Percentiles rank a stretch among this genome's conserved stretches.
Evolutionary conservation across 2,113 vertebrate genomes (phyloP).

Genomic region (Cisticola juncidis): DNA sequence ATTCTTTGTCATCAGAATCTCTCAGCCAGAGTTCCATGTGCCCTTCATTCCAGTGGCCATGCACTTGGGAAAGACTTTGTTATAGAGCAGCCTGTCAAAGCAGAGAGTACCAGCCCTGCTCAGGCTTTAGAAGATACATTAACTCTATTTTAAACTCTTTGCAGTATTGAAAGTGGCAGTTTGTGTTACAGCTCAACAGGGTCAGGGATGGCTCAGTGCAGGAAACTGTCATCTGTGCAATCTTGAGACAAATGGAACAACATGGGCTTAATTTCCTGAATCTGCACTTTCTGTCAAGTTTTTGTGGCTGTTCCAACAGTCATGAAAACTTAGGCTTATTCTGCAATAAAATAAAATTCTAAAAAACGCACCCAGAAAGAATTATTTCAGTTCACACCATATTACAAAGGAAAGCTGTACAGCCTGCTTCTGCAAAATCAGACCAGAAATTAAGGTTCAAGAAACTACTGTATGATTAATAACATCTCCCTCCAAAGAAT

Average conservation of each 20-base stretch:
- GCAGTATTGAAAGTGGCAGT: not conserved
- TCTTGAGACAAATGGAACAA: not conserved
- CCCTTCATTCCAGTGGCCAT: not conserved
- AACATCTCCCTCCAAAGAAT: not conserved
- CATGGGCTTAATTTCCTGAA: not conserved
- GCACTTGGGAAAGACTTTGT: not conserved
- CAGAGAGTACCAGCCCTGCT: not conserved
- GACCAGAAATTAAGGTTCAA: not conserved
- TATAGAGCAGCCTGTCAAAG: not conserved
- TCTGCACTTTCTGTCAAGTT: not conserved
- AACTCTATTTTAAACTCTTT: not conserved
- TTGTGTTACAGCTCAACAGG: not conserved
- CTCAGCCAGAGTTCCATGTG: not conserved
- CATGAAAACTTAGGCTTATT: not conserved
- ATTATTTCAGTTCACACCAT: not conserved
- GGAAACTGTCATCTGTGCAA: not conserved
- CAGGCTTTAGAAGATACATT: not conserved
- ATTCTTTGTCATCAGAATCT: not conserved
- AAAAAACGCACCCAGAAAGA: not conserved
- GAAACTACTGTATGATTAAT: not conserved
- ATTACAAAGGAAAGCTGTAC: not conserved
- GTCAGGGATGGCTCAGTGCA: not conserved
- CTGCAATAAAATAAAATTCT: not conserved
- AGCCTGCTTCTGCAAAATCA: not conserved
- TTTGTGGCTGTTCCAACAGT: not conserved